Evolutionary conservation across 2,113 vertebrate genomes (phyloP).

Genomic region (Ciconia maguari): DNA sequence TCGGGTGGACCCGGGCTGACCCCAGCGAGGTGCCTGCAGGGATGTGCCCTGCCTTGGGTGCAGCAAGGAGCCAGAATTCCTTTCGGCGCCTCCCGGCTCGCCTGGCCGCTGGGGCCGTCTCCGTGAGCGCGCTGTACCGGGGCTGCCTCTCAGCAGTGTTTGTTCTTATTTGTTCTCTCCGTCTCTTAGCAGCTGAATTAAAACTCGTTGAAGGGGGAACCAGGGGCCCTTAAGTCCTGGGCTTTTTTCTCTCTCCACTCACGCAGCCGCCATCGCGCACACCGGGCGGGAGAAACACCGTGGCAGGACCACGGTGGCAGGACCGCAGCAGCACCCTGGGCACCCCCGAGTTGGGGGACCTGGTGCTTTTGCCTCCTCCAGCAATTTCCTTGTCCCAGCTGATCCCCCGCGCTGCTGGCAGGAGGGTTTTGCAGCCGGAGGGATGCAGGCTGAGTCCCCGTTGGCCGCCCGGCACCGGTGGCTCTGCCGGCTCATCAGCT

Average conservation of each 20-base stretch:
- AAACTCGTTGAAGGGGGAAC: background rate
- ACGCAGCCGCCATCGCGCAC: fast-evolving
- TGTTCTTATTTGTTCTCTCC: constrained; percentile 58
- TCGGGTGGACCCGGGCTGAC: background rate
- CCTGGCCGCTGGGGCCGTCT: background rate
- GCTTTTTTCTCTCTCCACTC: background rate
- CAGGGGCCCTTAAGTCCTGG: background rate
- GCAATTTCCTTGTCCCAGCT: background rate
- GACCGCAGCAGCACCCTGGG: background rate
- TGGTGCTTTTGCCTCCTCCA: background rate
- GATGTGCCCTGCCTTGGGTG: background rate
- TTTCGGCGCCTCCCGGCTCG: background rate
- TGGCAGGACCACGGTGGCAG: background rate
- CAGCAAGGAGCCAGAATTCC: background rate
- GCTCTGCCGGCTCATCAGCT: background rate
- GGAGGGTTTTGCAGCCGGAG: fast-evolving
- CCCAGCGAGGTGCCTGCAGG: background rate
- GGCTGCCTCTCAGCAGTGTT: constrained; percentile 38
- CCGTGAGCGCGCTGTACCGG: background rate
- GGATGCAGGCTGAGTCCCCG: background rate
- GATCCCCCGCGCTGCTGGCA: background rate
- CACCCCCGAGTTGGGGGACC: background rate
- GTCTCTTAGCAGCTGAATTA: constrained; percentile 63
- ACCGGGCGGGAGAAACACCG: fast-evolving
- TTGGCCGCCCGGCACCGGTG: fast-evolving